Conservation (phyloP, 2,113 vertebrate genomes). For the Bubo scandiacus region DNA sequence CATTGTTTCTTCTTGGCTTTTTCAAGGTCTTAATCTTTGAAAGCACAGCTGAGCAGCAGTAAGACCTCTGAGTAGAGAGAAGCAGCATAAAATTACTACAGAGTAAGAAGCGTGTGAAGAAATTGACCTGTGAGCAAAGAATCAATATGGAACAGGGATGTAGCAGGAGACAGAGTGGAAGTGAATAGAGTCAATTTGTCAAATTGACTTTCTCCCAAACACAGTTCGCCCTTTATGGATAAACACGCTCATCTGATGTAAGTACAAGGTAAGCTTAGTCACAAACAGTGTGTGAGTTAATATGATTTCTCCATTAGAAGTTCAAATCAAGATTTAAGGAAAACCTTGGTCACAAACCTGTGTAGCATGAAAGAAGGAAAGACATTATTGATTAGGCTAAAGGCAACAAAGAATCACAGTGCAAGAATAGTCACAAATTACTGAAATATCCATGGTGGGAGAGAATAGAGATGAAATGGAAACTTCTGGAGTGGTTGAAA, state of each 20-base stretch:
- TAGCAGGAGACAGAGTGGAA: neutral
- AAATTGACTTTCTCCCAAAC: constrained; percentile 3
- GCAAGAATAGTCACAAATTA: neutral
- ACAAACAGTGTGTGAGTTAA: neutral
- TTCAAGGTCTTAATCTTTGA: neutral
- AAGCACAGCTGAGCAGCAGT: neutral
- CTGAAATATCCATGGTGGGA: neutral
- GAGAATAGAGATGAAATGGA: neutral
- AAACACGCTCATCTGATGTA: neutral
- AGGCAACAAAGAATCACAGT: neutral
- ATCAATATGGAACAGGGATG: neutral
- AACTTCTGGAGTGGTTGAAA: neutral
- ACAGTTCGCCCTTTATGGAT: neutral
- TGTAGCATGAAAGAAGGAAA: neutral
- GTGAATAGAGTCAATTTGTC: constrained; percentile 6
- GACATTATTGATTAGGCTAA: neutral
- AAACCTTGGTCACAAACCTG: neutral
- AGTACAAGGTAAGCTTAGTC: neutral
- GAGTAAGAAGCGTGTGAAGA: neutral
- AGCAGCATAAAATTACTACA: neutral
- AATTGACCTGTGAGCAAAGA: constrained; percentile 3
- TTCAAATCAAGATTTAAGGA: neutral
- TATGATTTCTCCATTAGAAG: neutral
- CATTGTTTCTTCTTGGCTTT: neutral
- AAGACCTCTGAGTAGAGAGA: neutral